Evolutionary conservation across 2,888 invertebrate species (phyloP).

Genomic region (Griposia aprilina): DNA sequence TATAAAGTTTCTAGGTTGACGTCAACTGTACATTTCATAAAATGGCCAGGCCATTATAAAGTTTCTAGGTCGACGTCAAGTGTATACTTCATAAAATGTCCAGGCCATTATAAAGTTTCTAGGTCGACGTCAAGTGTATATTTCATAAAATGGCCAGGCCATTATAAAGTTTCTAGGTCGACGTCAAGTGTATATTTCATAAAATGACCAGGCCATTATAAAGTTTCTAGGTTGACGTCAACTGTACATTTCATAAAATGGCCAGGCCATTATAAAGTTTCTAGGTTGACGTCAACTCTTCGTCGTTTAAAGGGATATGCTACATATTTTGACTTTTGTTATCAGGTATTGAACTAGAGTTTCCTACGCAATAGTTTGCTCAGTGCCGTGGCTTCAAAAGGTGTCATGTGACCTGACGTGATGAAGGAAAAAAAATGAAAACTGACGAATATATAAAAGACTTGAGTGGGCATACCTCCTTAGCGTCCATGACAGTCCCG

Average conservation of each 20-base stretch:
- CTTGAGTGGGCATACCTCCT: conserved; percentile 92
- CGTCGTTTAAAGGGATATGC: not conserved
- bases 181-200: not conserved
- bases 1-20: not conserved
- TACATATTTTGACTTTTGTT: not conserved
- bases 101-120: not conserved
- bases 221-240: not conserved
- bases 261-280: not conserved
- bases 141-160: not conserved
- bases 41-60: not conserved
- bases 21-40: not conserved
- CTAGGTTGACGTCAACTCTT: not conserved
- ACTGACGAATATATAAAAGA: not conserved
- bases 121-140: not conserved
- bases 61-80: not conserved
- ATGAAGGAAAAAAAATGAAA: not conserved
- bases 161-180: not conserved
- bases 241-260: not conserved
- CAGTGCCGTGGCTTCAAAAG: not conserved
- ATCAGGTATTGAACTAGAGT: not conserved
- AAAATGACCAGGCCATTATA: not conserved
- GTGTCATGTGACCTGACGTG: not conserved
- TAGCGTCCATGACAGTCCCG: conserved; percentile 99
- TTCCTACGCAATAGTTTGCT: not conserved
- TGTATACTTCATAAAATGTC: not conserved